A percentile compares a stretch with the other conserved stretches of the same genome.
These are phyloP conservation scores for Athripsodes cinereus DNA, from an alignment of 2,888 invertebrate species.

Conservation along the genomic window DNA sequence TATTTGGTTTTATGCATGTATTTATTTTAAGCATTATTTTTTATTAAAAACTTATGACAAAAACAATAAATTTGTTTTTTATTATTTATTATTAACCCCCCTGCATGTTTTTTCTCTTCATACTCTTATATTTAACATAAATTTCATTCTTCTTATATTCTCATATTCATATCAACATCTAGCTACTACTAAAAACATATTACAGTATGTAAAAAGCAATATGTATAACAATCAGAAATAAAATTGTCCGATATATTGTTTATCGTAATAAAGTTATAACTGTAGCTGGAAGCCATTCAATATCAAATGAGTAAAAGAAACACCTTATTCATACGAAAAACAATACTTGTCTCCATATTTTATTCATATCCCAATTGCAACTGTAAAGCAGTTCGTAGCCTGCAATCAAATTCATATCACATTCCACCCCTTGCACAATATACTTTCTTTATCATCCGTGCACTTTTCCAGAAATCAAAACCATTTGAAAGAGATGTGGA, in stretches of 20 bases:
- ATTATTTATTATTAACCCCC: conserved; percentile 9
- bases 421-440: conserved; percentile 1
- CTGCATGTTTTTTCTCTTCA: conserved; percentile 10
- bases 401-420: no score
- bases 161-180: background rate
- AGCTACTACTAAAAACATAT: background rate
- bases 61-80: conserved; percentile 12
- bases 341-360: no score
- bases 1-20: conserved; percentile 16
- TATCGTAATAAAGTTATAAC: no score
- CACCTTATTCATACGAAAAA: no score
- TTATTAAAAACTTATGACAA: conserved; percentile 21
- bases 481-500: conserved; percentile 15
- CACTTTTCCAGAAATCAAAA: conserved; percentile 25
- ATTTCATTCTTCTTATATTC: background rate
- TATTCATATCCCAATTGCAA: background rate
- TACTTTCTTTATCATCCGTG: conserved; percentile 6
- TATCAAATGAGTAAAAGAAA: no score
- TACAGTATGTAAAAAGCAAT: no score
- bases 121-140: no score
- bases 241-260: no score
- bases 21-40: conserved; percentile 19
- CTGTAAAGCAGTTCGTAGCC: no score
- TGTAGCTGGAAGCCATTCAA: no score
- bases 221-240: no score